Base-by-base conservation (phyloP, 2,888 invertebrate species). In the Troilus luridus region DNA sequence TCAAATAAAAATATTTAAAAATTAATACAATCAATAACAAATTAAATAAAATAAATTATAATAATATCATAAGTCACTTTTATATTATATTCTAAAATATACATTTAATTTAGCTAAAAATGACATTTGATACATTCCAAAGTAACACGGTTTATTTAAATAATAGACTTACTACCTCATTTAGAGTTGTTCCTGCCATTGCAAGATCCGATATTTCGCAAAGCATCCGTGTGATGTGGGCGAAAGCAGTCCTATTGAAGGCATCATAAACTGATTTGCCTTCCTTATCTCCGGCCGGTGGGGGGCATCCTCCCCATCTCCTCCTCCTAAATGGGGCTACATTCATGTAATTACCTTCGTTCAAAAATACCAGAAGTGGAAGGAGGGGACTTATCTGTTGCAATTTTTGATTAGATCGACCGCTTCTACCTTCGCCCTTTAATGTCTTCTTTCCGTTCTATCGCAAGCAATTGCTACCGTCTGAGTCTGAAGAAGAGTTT, bases 281-380 rank as follows among this genome's bases (percentile, higher is more conserved):
- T 85, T 12, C 85, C 85, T 85, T 85, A 85, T 85, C 85, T 85
- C 85, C 85, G 85, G 56, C 21, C 85, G 54, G 54, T 21, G 81
- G 77, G 72, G 41, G 21, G 81, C 85, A 77, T 77, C 85, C 85
- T 85, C n/a, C 12, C 85, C 85, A 85, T 85, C 85, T 85, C n/a
- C 56, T 58, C 85, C 54, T 7, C 54, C 85, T 85, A 85, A 85
- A 85, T 58, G 85, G 41, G 41, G 85, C 85, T 85, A 58, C 85
- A 85, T 85, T 85, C 85, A 85, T 85, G 85, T 85, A 85, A 85
- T 85, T 85, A 85, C 85, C 85, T 85, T 56, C 21, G 19, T 85
- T 85, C 85, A 85, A 85, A 85, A 85, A 85, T 77, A 41, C 7
- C 8, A 8, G 56, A 41, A 41, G 41, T 41, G n/a, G 41, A 24